Evolutionary conservation across 37 sponge, comb jelly and placozoan species (phyloP), one percentile per base, ranked within the genome.

Genomic region (Agelas oroides): DNA sequence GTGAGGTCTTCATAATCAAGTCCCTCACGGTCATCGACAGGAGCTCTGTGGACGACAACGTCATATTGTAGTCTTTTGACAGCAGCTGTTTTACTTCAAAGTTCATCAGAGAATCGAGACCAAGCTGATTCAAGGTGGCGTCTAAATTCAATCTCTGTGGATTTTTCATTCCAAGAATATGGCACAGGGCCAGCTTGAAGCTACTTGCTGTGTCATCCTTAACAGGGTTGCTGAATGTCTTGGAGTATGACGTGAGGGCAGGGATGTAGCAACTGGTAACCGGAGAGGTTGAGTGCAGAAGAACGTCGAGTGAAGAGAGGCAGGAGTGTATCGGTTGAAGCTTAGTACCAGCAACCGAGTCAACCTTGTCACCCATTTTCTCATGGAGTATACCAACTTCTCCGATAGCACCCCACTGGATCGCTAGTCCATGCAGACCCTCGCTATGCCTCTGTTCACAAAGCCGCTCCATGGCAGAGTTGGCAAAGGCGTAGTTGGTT

Each of bases 331-430:
- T 85, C 13, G 76, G 58, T 60, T 85, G 86, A 8, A 77, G 86
- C 41, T 69, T 75, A 12, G 86, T 85, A 27, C 78, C 78, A 18
- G 69, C 86, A 27, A 85, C 59, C 13, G 30, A 76, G 3, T 65
- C 70, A 62, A 75, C 71, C 28, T 62, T 85, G 19, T 58, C 77
- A 8, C 32, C 71, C 86, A 85, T 76, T 41, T 27, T 65, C 35
- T 28, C 30, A 23, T 85, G 71, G 11, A 74, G 66, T 65, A 85
- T 76, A 28, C 86, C 86, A 14, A 85, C 86, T 23, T 85, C 86
- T 31, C 71, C 86, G 28, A 85, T 76, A 39, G 86, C 86, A 27
- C 86, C 86, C 86, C 86, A 85, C 78, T 85, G 86, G 53, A 85
- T 85, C 41, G 86, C 77, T 2, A 85, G 59, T 24, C 78, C 86